phyloP scores from a whole-genome alignment of 2,113 vertebrate species.

The Cheilinus undulatus region DNA sequence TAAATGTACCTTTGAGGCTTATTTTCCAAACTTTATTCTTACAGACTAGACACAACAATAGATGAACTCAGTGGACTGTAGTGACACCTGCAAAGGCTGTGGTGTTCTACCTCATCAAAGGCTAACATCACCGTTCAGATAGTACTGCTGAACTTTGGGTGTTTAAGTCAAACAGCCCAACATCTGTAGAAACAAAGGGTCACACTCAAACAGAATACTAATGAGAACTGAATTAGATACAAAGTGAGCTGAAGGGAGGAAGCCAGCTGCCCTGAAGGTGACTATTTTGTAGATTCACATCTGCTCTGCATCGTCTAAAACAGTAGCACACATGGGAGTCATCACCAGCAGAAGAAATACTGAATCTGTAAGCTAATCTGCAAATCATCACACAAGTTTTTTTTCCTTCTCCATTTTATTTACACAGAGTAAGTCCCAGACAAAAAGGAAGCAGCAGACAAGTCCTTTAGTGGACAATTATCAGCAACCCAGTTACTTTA shows the following conservation, averaged over 20 bases:
- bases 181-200: constrained; percentile 60
- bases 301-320: constrained; percentile 48
- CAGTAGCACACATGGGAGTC: constrained; percentile 16
- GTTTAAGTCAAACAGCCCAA: constrained; percentile 31
- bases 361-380: constrained; percentile 19
- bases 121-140: constrained; percentile 41
- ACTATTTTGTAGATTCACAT: constrained; percentile 44
- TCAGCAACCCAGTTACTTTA: no score
- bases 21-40: constrained; percentile 9
- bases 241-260: background rate
- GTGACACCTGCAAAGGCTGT: constrained; percentile 3
- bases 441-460: no score
- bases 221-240: constrained; percentile 30
- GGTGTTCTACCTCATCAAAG: constrained; percentile 4
- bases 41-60: constrained; percentile 8
- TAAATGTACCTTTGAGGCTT: background rate
- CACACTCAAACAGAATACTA: constrained; percentile 46
- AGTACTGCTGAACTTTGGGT: constrained; percentile 36
- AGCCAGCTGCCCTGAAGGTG: constrained; percentile 47
- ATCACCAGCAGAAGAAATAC: background rate
- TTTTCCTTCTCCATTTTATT: no score
- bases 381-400: background rate
- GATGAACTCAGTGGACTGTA: constrained; percentile 17
- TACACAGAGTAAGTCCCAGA: no score
- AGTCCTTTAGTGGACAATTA: no score